Conservation (phyloP, 2,797 vertebrate genomes). For the Manis javanica region DNA sequence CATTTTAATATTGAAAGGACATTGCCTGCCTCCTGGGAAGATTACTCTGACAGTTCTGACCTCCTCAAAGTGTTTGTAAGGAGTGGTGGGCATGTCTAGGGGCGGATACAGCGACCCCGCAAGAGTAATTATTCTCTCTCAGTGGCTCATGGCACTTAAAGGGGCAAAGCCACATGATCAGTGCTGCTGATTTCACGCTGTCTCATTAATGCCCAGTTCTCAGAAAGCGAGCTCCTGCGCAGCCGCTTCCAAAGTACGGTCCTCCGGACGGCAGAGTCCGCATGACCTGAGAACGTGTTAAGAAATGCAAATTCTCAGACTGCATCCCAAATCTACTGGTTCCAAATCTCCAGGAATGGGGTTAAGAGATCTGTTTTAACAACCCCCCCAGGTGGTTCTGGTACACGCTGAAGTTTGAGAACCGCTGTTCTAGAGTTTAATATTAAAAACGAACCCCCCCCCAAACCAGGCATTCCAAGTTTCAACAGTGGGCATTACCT, state of each 20-base stretch:
- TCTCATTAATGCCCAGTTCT: neutral
- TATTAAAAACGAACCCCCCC: neutral
- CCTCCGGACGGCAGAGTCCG: neutral
- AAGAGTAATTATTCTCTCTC: neutral
- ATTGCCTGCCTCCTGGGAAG: neutral
- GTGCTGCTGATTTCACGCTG: neutral
- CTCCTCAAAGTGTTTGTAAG: neutral
- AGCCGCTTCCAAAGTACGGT: neutral
- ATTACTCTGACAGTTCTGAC: neutral
- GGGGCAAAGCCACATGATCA: neutral
- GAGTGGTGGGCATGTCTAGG: neutral
- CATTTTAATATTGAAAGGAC: neutral
- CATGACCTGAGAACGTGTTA: neutral
- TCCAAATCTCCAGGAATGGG: neutral
- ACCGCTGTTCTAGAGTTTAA: neutral
- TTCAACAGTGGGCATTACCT: slow-evolving; percentile 83
- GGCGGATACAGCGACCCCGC: neutral
- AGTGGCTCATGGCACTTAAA: neutral
- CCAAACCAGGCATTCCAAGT: too few species aligned
- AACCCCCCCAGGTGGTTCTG: accelerated
- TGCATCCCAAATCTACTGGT: neutral
- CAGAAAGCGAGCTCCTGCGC: neutral
- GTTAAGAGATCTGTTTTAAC: neutral
- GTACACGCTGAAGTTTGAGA: neutral
- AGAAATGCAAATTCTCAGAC: neutral